Evolutionary conservation across 2,797 vertebrate genomes (phyloP).

Genomic region (Bradypodion ventrale): DNA sequence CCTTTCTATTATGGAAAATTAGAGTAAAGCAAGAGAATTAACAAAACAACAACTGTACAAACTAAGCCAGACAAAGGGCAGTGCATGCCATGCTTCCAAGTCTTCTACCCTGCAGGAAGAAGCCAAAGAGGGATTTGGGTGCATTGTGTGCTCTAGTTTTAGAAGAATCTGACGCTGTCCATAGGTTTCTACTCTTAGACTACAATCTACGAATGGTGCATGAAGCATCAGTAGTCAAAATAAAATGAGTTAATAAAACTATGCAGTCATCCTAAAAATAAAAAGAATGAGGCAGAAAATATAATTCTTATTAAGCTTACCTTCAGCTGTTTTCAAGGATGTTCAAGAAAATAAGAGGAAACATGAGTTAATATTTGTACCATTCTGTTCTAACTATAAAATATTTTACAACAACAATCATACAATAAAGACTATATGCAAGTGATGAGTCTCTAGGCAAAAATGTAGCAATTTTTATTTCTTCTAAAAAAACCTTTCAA

Average conservation of each 20-base stretch:
- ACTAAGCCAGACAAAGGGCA: not conserved
- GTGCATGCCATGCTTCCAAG: not conserved
- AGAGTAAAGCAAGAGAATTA: not conserved
- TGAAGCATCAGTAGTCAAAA: no score
- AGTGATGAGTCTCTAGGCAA: not conserved
- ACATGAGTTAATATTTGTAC: conserved; percentile 34
- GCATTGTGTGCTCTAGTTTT: not conserved
- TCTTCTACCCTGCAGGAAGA: not conserved
- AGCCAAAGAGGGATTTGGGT: not conserved
- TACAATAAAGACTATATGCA: not conserved
- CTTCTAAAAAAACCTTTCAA: not conserved
- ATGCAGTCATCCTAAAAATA: not conserved
- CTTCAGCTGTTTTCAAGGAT: conserved; percentile 52
- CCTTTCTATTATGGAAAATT: not conserved
- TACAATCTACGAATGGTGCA: not conserved
- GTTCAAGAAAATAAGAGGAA: conserved; percentile 32
- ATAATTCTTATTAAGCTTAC: conserved; percentile 49
- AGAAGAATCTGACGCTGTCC: not conserved
- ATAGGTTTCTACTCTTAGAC: not conserved
- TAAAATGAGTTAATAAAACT: not conserved
- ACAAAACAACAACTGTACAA: not conserved
- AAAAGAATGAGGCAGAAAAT: not conserved
- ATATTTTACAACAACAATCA: not conserved
- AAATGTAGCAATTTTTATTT: not conserved
- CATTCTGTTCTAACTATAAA: not conserved